A percentile compares a stretch with the other conserved stretches of the same genome.
Evolutionary conservation across 2,888 invertebrate genomes (phyloP).

Genomic region (Phengaris alcon): DNA sequence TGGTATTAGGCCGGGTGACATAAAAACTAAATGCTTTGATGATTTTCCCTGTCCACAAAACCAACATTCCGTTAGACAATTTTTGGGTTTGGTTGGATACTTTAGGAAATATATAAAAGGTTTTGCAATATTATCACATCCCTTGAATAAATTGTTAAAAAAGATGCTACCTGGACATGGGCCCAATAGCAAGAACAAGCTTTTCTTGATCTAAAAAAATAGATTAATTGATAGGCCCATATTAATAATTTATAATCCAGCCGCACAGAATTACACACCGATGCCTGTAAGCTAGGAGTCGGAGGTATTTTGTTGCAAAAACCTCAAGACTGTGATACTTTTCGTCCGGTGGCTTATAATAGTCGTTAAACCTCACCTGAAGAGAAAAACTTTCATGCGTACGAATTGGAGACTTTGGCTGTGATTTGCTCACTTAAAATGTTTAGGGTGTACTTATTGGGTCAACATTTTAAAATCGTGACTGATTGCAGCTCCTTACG

Average conservation of each 20-base stretch:
- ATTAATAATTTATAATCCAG: constrained; percentile 43
- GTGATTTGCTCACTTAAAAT: constrained; percentile 22
- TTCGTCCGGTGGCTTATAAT: constrained; percentile 33
- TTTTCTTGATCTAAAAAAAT: constrained; percentile 34
- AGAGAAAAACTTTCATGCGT: constrained; percentile 31
- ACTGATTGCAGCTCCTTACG: constrained; percentile 10
- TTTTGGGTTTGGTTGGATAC: constrained; percentile 34
- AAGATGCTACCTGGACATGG: too few species aligned
- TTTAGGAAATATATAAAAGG: constrained; percentile 35
- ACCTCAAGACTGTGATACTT: constrained; percentile 18
- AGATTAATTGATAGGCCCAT: constrained; percentile 39
- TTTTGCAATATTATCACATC: constrained; percentile 33
- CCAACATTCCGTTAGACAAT: constrained; percentile 35
- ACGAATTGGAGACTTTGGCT: too few species aligned
- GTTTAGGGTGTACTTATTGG: constrained; percentile 24
- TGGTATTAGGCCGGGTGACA: constrained; percentile 36
- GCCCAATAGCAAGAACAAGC: constrained; percentile 34
- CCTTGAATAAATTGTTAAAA: constrained; percentile 33
- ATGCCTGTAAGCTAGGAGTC: constrained; percentile 22
- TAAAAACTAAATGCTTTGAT: constrained; percentile 36
- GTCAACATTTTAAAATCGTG: constrained; percentile 13
- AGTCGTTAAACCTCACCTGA: constrained; percentile 32
- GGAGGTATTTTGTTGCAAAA: neutral
- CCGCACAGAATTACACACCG: constrained; percentile 29
- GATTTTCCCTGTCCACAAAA: constrained; percentile 37